phyloP scores from a whole-genome alignment of 2,113 vertebrate genomes.

The Cavia porcellus region DNA sequence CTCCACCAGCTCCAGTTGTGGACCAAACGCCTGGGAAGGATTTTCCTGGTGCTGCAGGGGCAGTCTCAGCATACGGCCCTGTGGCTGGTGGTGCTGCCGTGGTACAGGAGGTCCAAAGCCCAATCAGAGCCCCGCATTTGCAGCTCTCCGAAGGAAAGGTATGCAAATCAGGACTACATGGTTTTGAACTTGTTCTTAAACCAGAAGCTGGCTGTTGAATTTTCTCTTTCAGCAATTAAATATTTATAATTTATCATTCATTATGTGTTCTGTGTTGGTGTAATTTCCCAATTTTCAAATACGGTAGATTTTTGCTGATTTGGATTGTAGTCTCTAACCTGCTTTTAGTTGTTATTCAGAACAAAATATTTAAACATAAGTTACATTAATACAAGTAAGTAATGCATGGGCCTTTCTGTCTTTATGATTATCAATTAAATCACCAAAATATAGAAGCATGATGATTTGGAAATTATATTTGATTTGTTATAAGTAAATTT shows the following conservation, averaged over 20 bases:
- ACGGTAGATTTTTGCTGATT: background rate
- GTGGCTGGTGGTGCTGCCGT: slow-evolving; percentile 74
- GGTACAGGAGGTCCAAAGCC: slow-evolving; percentile 84
- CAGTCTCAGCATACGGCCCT: slow-evolving; percentile 73
- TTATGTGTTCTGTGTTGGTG: background rate
- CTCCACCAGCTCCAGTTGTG: slow-evolving; percentile 90
- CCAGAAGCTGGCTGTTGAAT: background rate
- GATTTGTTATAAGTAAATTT: slow-evolving; percentile 57
- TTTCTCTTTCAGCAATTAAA: slow-evolving; percentile 30
- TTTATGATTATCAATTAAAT: slow-evolving; percentile 42
- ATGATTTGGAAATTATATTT: slow-evolving; percentile 64
- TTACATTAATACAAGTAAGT: slow-evolving; percentile 63
- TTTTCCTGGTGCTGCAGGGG: slow-evolving; percentile 83
- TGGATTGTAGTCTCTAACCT: background rate
- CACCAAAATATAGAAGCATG: background rate
- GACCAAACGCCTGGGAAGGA: slow-evolving; percentile 88
- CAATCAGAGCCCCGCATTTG: slow-evolving; percentile 82
- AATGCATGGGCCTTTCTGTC: slow-evolving; percentile 12
- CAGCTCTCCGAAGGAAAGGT: slow-evolving; percentile 90
- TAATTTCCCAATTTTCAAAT: slow-evolving; percentile 23
- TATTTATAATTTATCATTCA: background rate
- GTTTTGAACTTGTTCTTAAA: background rate
- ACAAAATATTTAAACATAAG: slow-evolving; percentile 25
- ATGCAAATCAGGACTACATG: slow-evolving; percentile 52
- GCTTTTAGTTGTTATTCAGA: slow-evolving; percentile 47